Base-by-base conservation (phyloP, 2,113 vertebrate species). In the Brachypteracias leptosomus region DNA sequence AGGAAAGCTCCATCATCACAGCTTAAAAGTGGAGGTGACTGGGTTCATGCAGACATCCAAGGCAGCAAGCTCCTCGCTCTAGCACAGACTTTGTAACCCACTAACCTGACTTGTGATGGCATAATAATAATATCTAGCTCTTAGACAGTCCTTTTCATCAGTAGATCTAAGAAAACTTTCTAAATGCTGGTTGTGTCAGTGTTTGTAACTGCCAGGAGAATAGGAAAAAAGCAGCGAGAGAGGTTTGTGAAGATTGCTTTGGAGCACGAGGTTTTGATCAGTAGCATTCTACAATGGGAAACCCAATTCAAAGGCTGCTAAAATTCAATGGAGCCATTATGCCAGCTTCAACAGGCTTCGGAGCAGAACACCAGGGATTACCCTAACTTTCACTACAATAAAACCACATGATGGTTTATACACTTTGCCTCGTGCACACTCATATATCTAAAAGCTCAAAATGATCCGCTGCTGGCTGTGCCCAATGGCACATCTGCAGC, bases 51-150 rank as follows among this genome's bases (percentile, higher is more conserved):
- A 90, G 55, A 36, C 63, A 79, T 73, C 42, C 62, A 76, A 74
- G 33, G 44, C 77, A 88, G 44, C 49, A 58, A 89, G 58, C 44
- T 86, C 62, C 85, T 92, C 35, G 22, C 55, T 29, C 36, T 3
- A 79, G 70, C 61, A 81, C 63, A 88, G 63, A 33, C 75, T 91
- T 52, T 29, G 49, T 94, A 91, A 94, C 88, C 89, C 90, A 93
- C 78, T 94, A 94, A 96, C 91, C 93, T 80, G 85, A 91, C 75
- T 7, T 54, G 16, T 3, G 59, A 86, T 29, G 35, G 75, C 29
- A 91, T 59, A 88, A 93, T 42, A 82, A 66, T 66, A 72, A 65
- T 35, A 71, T 4, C 6, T 3, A 62, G 71, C n/a, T 91, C 74
- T 85, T 28, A 49, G 12, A 61, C 33, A 68, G 40, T 20, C 55